A percentile compares a stretch with the other conserved stretches of the same genome.
phyloP scores from a whole-genome alignment of 2,888 invertebrate species.

The Arge pagana region DNA sequence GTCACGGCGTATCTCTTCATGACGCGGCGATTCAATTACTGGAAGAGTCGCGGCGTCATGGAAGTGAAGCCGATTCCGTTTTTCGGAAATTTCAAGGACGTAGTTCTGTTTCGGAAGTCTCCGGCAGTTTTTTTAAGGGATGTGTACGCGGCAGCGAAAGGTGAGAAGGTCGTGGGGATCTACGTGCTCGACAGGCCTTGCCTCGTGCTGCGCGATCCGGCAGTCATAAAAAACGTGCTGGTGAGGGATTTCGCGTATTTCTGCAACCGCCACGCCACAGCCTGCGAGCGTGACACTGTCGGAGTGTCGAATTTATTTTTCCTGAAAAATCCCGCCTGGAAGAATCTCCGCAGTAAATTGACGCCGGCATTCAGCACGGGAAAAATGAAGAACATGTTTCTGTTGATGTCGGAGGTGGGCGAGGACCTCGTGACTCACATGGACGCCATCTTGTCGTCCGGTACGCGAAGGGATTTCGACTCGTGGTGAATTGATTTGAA shows the following conservation, averaged over 20 bases:
- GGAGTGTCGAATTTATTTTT: slow-evolving; percentile 56
- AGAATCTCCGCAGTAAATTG: slow-evolving; percentile 59
- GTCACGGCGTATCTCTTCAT: slow-evolving; percentile 33
- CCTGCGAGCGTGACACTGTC: slow-evolving; percentile 56
- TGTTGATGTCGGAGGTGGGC: slow-evolving; percentile 56
- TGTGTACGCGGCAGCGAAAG: slow-evolving; percentile 35
- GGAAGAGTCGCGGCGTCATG: slow-evolving; percentile 44
- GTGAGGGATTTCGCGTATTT: slow-evolving; percentile 61
- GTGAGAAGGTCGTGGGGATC: slow-evolving; percentile 57
- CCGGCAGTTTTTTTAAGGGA: slow-evolving; percentile 47
- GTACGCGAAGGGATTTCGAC: not conserved
- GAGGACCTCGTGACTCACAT: slow-evolving; percentile 45
- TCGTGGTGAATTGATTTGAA: too few relatives aligned
- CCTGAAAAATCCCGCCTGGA: slow-evolving; percentile 62
- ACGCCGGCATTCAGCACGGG: slow-evolving; percentile 63
- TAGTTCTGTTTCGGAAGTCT: slow-evolving; percentile 43
- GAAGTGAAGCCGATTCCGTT: slow-evolving; percentile 38
- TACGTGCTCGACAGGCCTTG: slow-evolving; percentile 60
- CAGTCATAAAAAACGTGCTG: slow-evolving; percentile 58
- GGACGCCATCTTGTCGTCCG: slow-evolving; percentile 19
- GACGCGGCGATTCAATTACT: slow-evolving; percentile 46
- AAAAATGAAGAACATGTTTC: slow-evolving; percentile 63
- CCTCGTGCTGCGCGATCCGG: slow-evolving; percentile 58
- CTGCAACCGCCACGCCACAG: slow-evolving; percentile 57
- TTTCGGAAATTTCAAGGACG: slow-evolving; percentile 50